A percentile compares a stretch with the other conserved stretches of the same genome.
Conservation (phyloP, 2,113 vertebrate genomes). For the Oreochromis niloticus region DNA sequence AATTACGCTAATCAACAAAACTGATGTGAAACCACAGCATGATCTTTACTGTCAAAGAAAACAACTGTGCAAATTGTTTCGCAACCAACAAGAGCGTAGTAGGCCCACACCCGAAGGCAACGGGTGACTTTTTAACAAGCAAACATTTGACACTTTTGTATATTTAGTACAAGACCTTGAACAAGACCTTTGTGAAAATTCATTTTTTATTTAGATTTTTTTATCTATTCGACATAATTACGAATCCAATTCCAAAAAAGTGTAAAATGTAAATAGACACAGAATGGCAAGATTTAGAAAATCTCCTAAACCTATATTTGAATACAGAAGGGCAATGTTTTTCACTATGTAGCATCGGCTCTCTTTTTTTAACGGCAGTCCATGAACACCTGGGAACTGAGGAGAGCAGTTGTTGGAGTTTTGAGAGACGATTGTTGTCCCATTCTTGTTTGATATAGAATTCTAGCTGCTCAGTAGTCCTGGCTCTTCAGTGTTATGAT, state of each 20-base stretch:
- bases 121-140: not conserved
- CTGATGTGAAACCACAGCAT: not conserved
- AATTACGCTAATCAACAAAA: not conserved
- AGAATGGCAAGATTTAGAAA: not conserved
- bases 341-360: not conserved
- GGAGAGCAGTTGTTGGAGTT: not conserved
- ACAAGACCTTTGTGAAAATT: not conserved
- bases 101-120: not conserved
- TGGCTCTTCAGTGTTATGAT: not conserved
- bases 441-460: not conserved
- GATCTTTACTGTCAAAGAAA: not conserved
- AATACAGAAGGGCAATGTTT: not conserved
- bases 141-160: not conserved
- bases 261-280: not conserved
- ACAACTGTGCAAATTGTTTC: not conserved
- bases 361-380: not conserved
- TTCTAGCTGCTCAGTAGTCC: not conserved
- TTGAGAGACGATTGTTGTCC: not conserved
- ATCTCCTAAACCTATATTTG: not conserved
- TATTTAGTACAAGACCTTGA: not conserved
- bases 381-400: not conserved
- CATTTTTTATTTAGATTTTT: rapidly evolving
- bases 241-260: not conserved
- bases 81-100: not conserved
- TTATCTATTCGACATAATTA: not conserved